Percentiles rank a stretch among this genome's conserved stretches.
These are phyloP conservation scores for Wasmannia auropunctata DNA, from an alignment of 1,140 invertebrate genomes.

Conservation along the genomic window DNA sequence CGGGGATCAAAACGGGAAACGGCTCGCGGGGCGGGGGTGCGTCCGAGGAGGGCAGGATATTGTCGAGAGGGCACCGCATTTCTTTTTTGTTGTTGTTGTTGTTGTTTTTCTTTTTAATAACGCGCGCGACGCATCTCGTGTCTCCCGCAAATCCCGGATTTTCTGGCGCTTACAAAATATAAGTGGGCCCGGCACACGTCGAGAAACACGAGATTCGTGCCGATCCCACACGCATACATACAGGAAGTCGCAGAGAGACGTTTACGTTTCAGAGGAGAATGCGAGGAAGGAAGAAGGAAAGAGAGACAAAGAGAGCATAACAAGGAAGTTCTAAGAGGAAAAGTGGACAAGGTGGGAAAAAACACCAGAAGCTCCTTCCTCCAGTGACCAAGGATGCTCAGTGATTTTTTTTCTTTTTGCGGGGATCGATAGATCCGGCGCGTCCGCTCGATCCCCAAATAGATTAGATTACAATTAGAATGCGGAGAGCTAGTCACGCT, in stretches of 20 bases:
- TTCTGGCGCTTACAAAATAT: constrained; percentile 75
- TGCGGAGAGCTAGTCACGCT: constrained; percentile 74
- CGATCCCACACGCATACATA: neutral
- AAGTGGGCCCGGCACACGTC: constrained; percentile 60
- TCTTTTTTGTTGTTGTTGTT: too few relatives aligned
- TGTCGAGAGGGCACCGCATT: neutral
- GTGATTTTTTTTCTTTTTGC: constrained; percentile 78
- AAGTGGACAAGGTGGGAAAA: neutral
- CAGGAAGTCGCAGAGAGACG: neutral
- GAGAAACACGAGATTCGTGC: constrained; percentile 37
- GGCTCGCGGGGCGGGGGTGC: neutral
- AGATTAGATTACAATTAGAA: constrained; percentile 83
- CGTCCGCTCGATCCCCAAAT: constrained; percentile 74
- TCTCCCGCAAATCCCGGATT: constrained; percentile 43
- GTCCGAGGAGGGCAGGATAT: neutral
- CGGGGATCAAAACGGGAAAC: constrained; percentile 30
- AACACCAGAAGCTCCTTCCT: constrained; percentile 48
- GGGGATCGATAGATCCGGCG: constrained; percentile 76
- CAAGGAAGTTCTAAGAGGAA: neutral
- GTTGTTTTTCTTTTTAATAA: neutral
- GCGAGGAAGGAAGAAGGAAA: neutral
- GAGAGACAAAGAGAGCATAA: neutral
- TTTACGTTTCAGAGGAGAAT: neutral
- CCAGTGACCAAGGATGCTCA: constrained; percentile 81
- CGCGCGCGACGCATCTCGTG: constrained; percentile 10